phyloP scores from a whole-genome alignment of 1,140 invertebrate genomes.

The Eufriesea mexicana region DNA sequence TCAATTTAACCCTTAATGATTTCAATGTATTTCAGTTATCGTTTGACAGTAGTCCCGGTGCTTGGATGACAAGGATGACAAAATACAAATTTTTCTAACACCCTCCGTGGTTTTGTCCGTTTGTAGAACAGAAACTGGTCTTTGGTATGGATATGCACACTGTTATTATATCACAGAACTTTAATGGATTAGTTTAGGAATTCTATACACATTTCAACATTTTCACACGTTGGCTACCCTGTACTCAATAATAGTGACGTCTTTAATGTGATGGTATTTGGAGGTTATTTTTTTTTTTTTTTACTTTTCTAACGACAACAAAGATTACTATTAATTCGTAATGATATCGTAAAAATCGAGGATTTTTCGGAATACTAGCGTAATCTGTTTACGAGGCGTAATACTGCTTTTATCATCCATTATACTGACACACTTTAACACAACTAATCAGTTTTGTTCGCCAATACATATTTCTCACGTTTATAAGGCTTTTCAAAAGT shows the following conservation, averaged over 20 bases:
- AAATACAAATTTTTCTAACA: slow-evolving; percentile 60
- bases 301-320: slow-evolving; percentile 10
- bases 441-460: neutral
- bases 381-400: neutral
- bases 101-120: slow-evolving; percentile 8
- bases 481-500: neutral
- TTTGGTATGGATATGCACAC: neutral
- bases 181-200: slow-evolving; percentile 53
- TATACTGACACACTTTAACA: neutral
- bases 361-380: neutral
- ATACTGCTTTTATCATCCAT: neutral
- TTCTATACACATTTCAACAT: neutral
- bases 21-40: slow-evolving; percentile 37
- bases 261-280: neutral
- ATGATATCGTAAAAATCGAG: slow-evolving; percentile 1
- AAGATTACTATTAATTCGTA: slow-evolving; percentile 12
- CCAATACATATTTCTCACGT: neutral
- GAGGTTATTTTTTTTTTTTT: slow-evolving; percentile 33
- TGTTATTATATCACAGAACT: slow-evolving; percentile 8
- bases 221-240: slow-evolving; percentile 37
- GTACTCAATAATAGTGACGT: slow-evolving; percentile 16
- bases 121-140: slow-evolving; percentile 43
- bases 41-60: slow-evolving; percentile 68
- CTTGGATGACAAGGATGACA: slow-evolving; percentile 67
- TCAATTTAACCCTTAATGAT: slow-evolving; percentile 35